Evolutionary conservation across 2,888 invertebrate genomes (phyloP).

Genomic region (Blomia tropicalis): DNA sequence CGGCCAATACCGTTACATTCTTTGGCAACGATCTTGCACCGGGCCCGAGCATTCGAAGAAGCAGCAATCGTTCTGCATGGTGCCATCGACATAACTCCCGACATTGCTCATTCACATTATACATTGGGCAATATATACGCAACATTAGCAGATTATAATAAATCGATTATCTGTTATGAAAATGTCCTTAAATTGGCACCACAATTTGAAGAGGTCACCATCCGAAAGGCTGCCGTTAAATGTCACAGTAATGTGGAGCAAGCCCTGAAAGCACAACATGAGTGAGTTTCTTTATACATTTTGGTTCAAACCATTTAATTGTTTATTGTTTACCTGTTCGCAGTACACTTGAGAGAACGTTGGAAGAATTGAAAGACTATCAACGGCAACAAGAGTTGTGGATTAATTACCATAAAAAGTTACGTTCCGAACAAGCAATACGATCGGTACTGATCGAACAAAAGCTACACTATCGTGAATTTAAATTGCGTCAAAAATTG

Average conservation of each 20-base stretch:
- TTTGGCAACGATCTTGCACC: constrained; percentile 55
- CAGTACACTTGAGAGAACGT: constrained; percentile 46
- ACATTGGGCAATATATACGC: constrained; percentile 58
- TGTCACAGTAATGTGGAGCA: constrained; percentile 51
- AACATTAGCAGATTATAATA: constrained; percentile 52
- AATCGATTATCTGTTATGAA: constrained; percentile 50
- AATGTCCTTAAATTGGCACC: constrained; percentile 50
- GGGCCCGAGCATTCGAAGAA: constrained; percentile 50
- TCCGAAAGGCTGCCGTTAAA: constrained; percentile 48
- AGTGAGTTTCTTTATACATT: constrained; percentile 41
- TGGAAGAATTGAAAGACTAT: constrained; percentile 48
- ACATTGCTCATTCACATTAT: constrained; percentile 47
- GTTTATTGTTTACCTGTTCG: constrained; percentile 23
- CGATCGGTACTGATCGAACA: constrained; percentile 37
- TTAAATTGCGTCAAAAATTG: constrained; percentile 34
- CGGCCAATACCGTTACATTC: constrained; percentile 56
- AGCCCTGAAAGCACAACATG: constrained; percentile 47
- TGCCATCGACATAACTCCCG: constrained; percentile 53
- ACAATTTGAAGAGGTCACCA: constrained; percentile 45
- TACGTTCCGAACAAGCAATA: constrained; percentile 43
- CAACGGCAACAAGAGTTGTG: constrained; percentile 47
- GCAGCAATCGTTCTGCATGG: constrained; percentile 54
- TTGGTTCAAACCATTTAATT: constrained; percentile 10
- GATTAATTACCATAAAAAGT: constrained; percentile 45
- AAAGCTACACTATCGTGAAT: constrained; percentile 36